Base-by-base conservation (phyloP, 1,140 invertebrate species). In the Atta cephalotes region DNA sequence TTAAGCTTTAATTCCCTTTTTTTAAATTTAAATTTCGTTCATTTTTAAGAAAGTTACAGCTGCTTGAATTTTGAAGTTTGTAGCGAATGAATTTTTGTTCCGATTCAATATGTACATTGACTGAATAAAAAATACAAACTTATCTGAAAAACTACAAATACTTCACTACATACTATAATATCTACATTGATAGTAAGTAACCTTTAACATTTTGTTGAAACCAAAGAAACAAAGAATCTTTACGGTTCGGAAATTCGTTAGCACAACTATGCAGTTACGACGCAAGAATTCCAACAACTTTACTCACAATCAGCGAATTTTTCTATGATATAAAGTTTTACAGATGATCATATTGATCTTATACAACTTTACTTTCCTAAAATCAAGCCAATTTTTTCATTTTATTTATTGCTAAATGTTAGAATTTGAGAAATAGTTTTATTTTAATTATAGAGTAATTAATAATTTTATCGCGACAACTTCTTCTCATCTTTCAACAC, bases 231-330 rank as follows among this genome's bases (percentile, higher is more conserved):
- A 58, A 74, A 74, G 25, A 74, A 58, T 31, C 21, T 74, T 74
- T 74, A 58, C 53, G 31, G 6, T 74, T 74, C 18, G 21, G 12
- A 74, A 74, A 39, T 35, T 18, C 31, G 12, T 35, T 58, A 74
- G n/a, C 31, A 18, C 28, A 58, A 74, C 71, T 39, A 58, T 39
- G 71, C n/a, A 49, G 21, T 56, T 10, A 51, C 28, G 31, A 35
- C 2, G 18, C 53, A 18, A 74, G 49, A 74, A 74, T 74, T 58
- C 28, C 28, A 74, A 58, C 21, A 31, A 74, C 58, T 74, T 74
- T 58, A 56, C 53, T 58, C 14, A 16, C 49, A 51, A 51, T 51
- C 31, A 3, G 5, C 1, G 3, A 56, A 21, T 31, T 58, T 74
- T 72, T 72, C 25, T 12, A 10, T 1, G 5, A 58, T 74, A 74